These are phyloP conservation scores for Styela clava DNA, from an alignment of 23 tunicate species.

Conservation along the genomic window DNA sequence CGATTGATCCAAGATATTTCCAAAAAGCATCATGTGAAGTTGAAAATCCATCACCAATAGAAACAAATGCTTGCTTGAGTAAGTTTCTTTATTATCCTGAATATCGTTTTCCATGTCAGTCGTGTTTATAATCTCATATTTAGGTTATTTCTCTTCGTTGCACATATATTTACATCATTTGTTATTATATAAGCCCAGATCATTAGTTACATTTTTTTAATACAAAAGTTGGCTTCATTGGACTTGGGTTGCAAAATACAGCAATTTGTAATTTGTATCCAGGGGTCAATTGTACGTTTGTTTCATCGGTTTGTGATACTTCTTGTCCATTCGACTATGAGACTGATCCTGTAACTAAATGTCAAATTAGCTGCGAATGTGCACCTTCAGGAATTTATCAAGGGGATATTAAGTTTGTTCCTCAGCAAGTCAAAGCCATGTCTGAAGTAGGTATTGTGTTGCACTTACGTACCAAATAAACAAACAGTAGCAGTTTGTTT, in stretches of 20 bases:
- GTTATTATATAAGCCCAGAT: too few species aligned
- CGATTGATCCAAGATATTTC: not conserved
- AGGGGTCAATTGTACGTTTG: not conserved
- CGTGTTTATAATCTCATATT: too few species aligned
- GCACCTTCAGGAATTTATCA: not conserved
- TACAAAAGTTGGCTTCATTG: too few species aligned
- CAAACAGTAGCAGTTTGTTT: too few species aligned
- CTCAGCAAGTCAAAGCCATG: not conserved
- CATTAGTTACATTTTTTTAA: too few species aligned
- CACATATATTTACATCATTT: too few species aligned
- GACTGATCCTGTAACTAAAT: not conserved
- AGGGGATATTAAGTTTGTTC: not conserved
- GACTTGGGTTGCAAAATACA: too few species aligned
- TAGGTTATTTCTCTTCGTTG: too few species aligned
- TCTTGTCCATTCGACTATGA: not conserved
- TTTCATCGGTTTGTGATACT: not conserved
- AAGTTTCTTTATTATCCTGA: too few species aligned
- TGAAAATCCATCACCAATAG: not conserved
- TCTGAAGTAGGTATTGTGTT: not conserved
- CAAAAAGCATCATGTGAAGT: not conserved
- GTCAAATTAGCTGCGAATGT: not conserved
- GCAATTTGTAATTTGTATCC: too few species aligned
- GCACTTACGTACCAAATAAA: too few species aligned
- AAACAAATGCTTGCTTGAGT: not conserved
- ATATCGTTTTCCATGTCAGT: too few species aligned